A percentile compares a stretch with the other conserved stretches of the same genome.
Evolutionary conservation across 2,888 invertebrate genomes (phyloP).

Genomic region (Drosophila differens): DNA sequence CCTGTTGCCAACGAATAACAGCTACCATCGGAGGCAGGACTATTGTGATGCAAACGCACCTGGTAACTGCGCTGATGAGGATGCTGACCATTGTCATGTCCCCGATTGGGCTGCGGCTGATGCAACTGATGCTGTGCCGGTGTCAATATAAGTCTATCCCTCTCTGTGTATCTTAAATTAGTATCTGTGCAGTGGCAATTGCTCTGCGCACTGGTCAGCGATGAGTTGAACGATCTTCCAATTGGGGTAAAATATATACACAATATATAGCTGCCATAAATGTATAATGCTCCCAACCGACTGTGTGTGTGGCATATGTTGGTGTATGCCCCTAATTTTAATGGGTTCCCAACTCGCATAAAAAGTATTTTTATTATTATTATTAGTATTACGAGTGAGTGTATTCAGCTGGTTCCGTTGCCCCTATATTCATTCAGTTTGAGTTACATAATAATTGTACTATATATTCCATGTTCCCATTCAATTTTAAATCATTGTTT

Average conservation of each 20-base stretch:
- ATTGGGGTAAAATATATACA: conserved; percentile 31
- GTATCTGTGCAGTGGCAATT: conserved; percentile 59
- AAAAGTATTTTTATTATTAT: neutral
- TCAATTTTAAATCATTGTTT: neutral
- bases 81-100: conserved; percentile 29
- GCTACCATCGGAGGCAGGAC: conserved; percentile 78
- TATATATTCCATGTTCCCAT: neutral
- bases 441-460: neutral
- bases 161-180: conserved; percentile 81
- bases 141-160: conserved; percentile 82
- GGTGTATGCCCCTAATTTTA: neutral
- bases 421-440: neutral
- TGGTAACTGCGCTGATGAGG: conserved; percentile 59
- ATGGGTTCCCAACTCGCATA: neutral
- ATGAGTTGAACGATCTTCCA: conserved; percentile 81
- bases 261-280: neutral
- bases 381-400: neutral
- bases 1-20: conserved; percentile 34
- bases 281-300: neutral
- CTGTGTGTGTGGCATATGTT: neutral
- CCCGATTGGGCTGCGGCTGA: neutral
- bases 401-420: neutral
- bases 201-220: conserved; percentile 80
- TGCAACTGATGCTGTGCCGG: conserved; percentile 40
- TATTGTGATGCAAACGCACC: conserved; percentile 73